These are phyloP conservation scores for Phocoena phocoena DNA, from an alignment of 2,113 vertebrate genomes.

Conservation along the genomic window DNA sequence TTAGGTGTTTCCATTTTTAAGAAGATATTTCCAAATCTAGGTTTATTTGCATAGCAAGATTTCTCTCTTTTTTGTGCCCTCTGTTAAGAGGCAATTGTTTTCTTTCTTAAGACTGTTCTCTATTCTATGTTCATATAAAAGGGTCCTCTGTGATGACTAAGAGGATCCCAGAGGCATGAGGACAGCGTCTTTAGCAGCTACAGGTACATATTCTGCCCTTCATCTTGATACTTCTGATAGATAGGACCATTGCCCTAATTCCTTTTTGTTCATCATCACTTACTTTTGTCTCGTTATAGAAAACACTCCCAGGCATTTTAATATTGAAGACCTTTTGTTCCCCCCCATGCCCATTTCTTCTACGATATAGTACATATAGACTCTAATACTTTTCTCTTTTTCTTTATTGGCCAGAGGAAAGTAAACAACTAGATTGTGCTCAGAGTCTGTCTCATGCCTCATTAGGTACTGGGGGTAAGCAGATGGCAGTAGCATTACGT, in stretches of 20 bases:
- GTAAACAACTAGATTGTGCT: slow-evolving; percentile 69
- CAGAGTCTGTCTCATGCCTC: slow-evolving; percentile 68
- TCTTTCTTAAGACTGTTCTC: not conserved
- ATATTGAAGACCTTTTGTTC: not conserved
- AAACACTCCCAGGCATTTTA: slow-evolving; percentile 38
- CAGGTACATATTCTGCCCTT: not conserved
- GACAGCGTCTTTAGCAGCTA: not conserved
- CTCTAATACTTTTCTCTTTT: slow-evolving; percentile 27
- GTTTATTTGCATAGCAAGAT: not conserved
- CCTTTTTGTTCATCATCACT: not conserved
- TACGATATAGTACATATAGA: slow-evolving; percentile 33
- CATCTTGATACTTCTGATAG: not conserved
- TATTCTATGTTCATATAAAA: not conserved
- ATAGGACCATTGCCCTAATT: not conserved
- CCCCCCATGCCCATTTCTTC: slow-evolving; percentile 19
- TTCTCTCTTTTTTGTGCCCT: not conserved
- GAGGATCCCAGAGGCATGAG: not conserved
- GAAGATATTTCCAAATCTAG: not conserved
- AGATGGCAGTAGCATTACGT: not conserved
- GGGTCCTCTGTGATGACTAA: not conserved
- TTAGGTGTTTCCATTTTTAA: slow-evolving; percentile 13
- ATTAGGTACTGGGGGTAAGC: slow-evolving; percentile 65
- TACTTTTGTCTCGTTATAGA: slow-evolving; percentile 40
- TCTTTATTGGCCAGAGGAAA: slow-evolving; percentile 63
- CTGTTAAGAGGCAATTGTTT: not conserved